phyloP scores from a whole-genome alignment of 1,140 invertebrate species.

The Anadara kagoshimensis region DNA sequence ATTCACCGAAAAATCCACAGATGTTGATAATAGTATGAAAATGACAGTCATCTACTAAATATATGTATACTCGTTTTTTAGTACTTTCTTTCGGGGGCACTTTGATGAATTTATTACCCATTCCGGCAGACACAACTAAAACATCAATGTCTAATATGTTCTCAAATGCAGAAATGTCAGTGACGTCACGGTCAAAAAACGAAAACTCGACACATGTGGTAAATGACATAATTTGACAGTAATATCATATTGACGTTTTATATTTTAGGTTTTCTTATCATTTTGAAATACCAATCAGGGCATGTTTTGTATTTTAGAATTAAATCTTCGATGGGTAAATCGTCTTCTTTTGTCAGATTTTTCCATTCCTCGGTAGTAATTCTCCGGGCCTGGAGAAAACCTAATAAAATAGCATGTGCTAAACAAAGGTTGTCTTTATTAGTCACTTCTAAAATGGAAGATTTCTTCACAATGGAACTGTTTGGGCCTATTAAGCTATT shows the following conservation, averaged over 20 bases:
- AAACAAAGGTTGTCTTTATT: constrained; percentile 20
- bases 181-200: background rate
- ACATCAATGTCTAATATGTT: constrained; percentile 13
- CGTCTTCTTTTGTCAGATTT: constrained; percentile 3
- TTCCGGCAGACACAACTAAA: constrained; percentile 8
- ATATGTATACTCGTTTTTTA: background rate
- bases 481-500: background rate
- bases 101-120: too few relatives aligned
- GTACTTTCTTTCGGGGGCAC: background rate
- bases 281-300: too few relatives aligned
- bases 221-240: background rate
- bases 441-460: constrained; percentile 7
- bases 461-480: too few relatives aligned
- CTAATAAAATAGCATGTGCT: constrained; percentile 3
- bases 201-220: background rate
- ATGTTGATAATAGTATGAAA: constrained; percentile 23
- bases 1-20: constrained; percentile 8
- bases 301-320: constrained; percentile 4
- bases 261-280: background rate
- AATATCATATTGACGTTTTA: background rate
- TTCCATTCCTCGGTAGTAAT: too few relatives aligned
- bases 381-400: too few relatives aligned
- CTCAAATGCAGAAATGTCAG: constrained; percentile 10
- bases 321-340: constrained; percentile 1
- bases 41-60: constrained; percentile 1